These are phyloP conservation scores for Willowsia nigromaculata DNA, from an alignment of 2,888 invertebrate species.

Conservation along the genomic window DNA sequence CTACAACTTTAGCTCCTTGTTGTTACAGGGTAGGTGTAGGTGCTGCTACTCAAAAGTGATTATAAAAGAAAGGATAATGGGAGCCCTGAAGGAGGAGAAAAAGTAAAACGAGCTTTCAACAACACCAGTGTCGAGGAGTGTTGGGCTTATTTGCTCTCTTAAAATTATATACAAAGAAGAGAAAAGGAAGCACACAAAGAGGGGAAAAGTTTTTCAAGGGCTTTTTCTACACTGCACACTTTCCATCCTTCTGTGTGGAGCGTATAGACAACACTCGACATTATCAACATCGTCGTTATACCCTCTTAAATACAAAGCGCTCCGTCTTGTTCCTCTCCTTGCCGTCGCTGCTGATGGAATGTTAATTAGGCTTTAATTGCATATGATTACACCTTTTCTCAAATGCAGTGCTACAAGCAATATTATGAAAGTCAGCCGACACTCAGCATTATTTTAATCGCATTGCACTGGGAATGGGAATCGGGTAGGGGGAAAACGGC, in stretches of 20 bases:
- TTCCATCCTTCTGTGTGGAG: no score
- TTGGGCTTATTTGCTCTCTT: conserved; percentile 39
- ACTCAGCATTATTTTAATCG: not conserved
- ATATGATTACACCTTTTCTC: conserved; percentile 56
- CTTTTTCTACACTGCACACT: conserved; percentile 30
- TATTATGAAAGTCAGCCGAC: conserved; percentile 11
- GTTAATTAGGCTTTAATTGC: conserved; percentile 69
- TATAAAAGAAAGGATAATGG: conserved; percentile 44
- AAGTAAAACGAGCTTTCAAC: conserved; percentile 34
- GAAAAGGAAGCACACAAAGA: not conserved
- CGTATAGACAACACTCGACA: not conserved
- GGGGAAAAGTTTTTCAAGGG: conserved; percentile 46
- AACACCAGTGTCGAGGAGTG: conserved; percentile 28
- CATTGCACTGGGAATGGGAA: not conserved
- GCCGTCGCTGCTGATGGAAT: conserved; percentile 61
- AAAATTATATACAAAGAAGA: not conserved
- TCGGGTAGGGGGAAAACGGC: not conserved
- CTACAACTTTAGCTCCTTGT: not conserved
- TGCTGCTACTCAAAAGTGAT: conserved; percentile 35
- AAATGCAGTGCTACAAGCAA: not conserved
- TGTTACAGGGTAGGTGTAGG: not conserved
- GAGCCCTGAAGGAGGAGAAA: conserved; percentile 31
- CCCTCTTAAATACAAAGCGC: not conserved
- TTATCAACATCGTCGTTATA: not conserved
- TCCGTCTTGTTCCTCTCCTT: not conserved